Evolutionary conservation across 2,797 vertebrate species (phyloP).

Genomic region (Micrastur ruficollis): DNA sequence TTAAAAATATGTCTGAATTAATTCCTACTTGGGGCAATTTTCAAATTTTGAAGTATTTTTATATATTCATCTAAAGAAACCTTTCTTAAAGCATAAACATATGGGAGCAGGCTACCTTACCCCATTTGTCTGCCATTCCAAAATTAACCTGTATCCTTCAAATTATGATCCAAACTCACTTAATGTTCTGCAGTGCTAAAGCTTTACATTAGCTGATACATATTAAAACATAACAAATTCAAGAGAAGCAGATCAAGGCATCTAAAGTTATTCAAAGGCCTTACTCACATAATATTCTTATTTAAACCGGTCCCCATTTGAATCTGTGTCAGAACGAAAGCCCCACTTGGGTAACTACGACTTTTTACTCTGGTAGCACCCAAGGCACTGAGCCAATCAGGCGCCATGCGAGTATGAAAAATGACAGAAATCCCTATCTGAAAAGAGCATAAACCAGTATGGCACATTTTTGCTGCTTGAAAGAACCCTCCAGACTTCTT

Average conservation of each 20-base stretch:
- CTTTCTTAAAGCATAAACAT: not conserved
- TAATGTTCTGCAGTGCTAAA: not conserved
- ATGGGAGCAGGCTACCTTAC: rapidly evolving
- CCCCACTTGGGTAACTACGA: not conserved
- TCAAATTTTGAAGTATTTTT: not conserved
- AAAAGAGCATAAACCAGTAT: not conserved
- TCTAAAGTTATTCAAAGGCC: not conserved
- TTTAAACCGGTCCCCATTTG: not conserved
- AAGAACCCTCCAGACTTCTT: not conserved
- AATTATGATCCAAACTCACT: not conserved
- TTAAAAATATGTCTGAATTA: not conserved
- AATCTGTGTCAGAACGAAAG: not conserved
- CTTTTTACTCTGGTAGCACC: not conserved
- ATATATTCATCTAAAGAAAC: not conserved
- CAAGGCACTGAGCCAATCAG: not conserved
- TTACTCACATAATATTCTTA: not conserved
- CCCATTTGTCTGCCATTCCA: not conserved
- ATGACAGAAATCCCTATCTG: not conserved
- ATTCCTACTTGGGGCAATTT: not conserved
- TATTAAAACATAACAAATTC: not conserved
- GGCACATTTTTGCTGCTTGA: not conserved
- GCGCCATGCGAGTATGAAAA: not conserved
- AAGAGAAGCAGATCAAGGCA: not conserved
- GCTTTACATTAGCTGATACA: not conserved
- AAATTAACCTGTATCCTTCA: not conserved